Base-by-base conservation (phyloP, 2,888 invertebrate species). In the Chrysopilus asiliformis region DNA sequence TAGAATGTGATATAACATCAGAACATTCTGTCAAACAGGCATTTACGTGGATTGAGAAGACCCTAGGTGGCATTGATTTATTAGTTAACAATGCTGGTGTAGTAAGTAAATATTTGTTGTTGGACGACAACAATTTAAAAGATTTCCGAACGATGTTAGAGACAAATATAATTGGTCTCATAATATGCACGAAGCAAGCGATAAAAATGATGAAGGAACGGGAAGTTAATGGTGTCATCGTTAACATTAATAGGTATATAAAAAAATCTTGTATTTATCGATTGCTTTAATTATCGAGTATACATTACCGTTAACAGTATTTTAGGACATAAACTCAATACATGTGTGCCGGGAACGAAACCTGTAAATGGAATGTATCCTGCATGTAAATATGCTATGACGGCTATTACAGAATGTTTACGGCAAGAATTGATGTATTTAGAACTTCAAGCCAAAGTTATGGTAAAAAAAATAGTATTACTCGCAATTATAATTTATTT, bases 81-180 rank as follows among this genome's bases (percentile, higher is more conserved):
- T 39, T 52, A 8, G 44, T 50, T 15, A 52, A 52, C 32, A 52
- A 52, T 38, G 49, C 52, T 8, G 48, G 49, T 17, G 41, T 47
- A 12, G 43, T 43, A 4, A 51, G 50, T 34, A 49, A 50, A 39
- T 46, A 34, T 31, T 35, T 52, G 8, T 40, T 50, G 3, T 34
- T 50, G 29, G 52, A 51, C 26, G 49, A 50, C 31, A 49, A 51
- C 38, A 51, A 49, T 37, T 55, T 61, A 3, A 57, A 57, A 33
- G 56, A 58, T 15, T 65, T 58, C 40, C 55, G 53, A 4, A 55
- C 41, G 16, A 48, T 68, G 45, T 34, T 69, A 40, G 63, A 69
- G 12, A 58, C 69, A 7, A 74, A 73, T 46, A 64, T 74, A 2
- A 51, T 71, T 28, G 72, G 64, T 0, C 50, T 67, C 10, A 60